Evolutionary conservation across 2,888 invertebrate species (phyloP), one percentile per base, ranked within the genome.

Genomic region (Hydroisotoma schaefferi): DNA sequence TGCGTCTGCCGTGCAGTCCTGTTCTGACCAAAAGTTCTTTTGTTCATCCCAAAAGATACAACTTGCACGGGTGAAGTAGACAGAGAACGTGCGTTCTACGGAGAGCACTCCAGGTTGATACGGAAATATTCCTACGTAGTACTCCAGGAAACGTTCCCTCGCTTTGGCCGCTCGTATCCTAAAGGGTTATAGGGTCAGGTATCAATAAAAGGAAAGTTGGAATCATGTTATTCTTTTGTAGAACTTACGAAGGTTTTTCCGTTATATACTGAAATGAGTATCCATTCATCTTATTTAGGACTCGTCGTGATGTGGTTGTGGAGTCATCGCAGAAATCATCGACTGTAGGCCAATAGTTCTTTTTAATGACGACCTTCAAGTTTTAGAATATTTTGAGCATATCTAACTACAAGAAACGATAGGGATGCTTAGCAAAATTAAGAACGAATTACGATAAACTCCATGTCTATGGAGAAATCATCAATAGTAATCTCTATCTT

Each of bases 41-140:
- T 61, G 51, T 46, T 65, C 65, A 38, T 68, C 58, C n/a, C 63
- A 48, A 37, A 46, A 55, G 1, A 68, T 3, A n/a, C 68, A 68
- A 29, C 56, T 54, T 1, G 37, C 29, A 10, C 65, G 53, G 12
- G 60, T 28, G 29, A 68, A 61, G 8, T 38, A 37, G 4, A 65
- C 44, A 0, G 44, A 23, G 28, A 57, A 65, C 1, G 38, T 20
- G 18, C 56, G 37, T 8, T 23, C 23, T 15, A 4, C 15, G 23
- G 20, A 6, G 6, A 46, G 20, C 12, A 22, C 46, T 26, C 40
- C 15, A 40, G 28, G 22, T 57, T 56, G 33, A 15, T 48, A 22
- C 1, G 46, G 44, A 37, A 59, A 63, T 20, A 68, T 54, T 8
- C 57, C 63, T 28, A 68, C 38, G 40, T 60, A 61, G 44, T 63